Evolutionary conservation across 1,140 invertebrate genomes (phyloP).

Genomic region (Drosophila triauraria): DNA sequence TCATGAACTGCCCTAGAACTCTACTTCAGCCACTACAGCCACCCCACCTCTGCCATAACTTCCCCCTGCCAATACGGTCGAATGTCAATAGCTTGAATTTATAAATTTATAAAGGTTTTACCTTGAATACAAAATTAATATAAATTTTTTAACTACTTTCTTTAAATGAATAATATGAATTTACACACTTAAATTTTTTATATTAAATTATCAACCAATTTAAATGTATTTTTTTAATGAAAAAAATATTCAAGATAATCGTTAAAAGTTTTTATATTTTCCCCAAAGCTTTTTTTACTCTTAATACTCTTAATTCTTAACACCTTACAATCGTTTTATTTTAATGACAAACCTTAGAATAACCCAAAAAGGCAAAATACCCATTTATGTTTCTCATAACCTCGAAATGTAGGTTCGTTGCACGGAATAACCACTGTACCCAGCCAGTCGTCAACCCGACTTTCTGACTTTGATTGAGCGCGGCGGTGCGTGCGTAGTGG

Average conservation of each 20-base stretch:
- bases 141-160: too few species aligned
- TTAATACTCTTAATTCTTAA: too few species aligned
- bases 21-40: too few species aligned
- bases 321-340: background rate
- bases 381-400: background rate
- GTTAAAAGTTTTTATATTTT: too few species aligned
- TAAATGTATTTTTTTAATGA: too few species aligned
- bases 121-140: background rate
- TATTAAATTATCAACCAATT: too few species aligned
- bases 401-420: background rate
- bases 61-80: background rate
- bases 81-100: background rate
- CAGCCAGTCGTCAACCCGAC: slow-evolving; percentile 53
- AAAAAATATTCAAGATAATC: too few species aligned
- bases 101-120: background rate
- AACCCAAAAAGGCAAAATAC: background rate
- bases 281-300: background rate
- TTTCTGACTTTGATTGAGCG: slow-evolving; percentile 78
- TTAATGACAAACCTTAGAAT: background rate
- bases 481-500: slow-evolving; percentile 62
- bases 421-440: slow-evolving; percentile 10
- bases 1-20: slow-evolving; percentile 65
- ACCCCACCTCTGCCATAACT: background rate
- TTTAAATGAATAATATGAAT: too few species aligned
- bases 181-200: too few species aligned